phyloP scores from a whole-genome alignment of 2,888 invertebrate species.

The Tetrapedia diversipes region DNA sequence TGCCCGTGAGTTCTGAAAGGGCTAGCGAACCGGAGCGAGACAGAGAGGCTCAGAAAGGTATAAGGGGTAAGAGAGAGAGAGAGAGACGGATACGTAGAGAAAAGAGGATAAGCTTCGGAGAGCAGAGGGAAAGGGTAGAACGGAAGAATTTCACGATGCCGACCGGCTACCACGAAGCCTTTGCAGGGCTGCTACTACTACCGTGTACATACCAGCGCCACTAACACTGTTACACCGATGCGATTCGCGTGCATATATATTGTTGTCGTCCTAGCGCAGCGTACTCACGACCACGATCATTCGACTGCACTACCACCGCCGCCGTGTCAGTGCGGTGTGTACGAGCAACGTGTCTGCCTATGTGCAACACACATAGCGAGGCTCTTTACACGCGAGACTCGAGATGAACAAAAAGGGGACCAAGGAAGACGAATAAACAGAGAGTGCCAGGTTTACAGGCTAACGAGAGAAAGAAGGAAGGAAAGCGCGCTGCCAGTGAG shows the following conservation, averaged over 20 bases:
- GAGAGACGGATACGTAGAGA: background rate
- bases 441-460: slow-evolving; percentile 16
- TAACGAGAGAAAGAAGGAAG: slow-evolving; percentile 11
- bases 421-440: slow-evolving; percentile 21
- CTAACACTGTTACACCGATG: background rate
- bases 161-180: slow-evolving; percentile 52
- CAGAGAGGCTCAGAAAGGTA: background rate
- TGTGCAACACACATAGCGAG: background rate
- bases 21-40: background rate
- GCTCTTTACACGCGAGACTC: slow-evolving; percentile 11
- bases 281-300: slow-evolving; percentile 39
- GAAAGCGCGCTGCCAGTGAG: slow-evolving; percentile 19
- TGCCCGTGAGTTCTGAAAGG: slow-evolving; percentile 14
- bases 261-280: slow-evolving; percentile 12
- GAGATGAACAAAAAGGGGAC: slow-evolving; percentile 19
- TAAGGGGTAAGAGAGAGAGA: background rate
- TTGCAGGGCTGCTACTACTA: slow-evolving; percentile 39
- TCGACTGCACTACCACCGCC: background rate
- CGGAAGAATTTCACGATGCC: slow-evolving; percentile 57
- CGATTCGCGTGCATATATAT: slow-evolving; percentile 16
- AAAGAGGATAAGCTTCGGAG: slow-evolving; percentile 19
- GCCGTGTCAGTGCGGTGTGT: background rate
- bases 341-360: background rate
- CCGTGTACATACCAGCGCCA: slow-evolving; percentile 36
- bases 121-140: slow-evolving; percentile 27